Conservation (phyloP, 2,888 invertebrate genomes). For the Aspidiotus destructor region DNA sequence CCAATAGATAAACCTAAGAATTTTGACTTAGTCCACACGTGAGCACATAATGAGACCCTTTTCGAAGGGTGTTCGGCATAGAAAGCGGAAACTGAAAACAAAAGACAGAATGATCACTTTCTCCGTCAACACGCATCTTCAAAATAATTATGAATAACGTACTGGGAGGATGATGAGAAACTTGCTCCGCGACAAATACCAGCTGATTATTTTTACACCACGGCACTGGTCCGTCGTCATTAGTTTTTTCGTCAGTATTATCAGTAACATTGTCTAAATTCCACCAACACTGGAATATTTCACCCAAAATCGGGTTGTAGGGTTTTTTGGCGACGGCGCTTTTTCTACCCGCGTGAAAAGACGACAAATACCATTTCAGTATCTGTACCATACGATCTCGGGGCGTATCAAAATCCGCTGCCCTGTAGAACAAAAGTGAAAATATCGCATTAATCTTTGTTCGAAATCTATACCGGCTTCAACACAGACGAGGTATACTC, state of each 20-base stretch:
- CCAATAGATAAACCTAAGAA: conserved; percentile 95
- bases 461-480: background rate
- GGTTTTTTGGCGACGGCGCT: conserved; percentile 97
- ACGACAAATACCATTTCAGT: conserved; percentile 92
- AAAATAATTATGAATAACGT: conserved; percentile 39
- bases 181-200: conserved; percentile 94
- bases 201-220: conserved; percentile 83
- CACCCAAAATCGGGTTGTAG: conserved; percentile 96
- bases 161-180: conserved; percentile 98
- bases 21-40: conserved; percentile 99
- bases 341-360: conserved; percentile 96
- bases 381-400: conserved; percentile 88
- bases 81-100: conserved; percentile 78
- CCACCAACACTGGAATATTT: conserved; percentile 86
- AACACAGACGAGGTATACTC: conserved; percentile 38
- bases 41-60: conserved; percentile 83
- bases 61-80: conserved; percentile 93
- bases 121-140: background rate
- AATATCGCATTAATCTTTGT: background rate
- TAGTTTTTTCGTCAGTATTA: conserved; percentile 42
- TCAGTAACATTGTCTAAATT: conserved; percentile 45
- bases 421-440: conserved; percentile 48
- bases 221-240: conserved; percentile 72
- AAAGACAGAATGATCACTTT: conserved; percentile 17
- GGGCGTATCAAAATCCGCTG: conserved; percentile 77